Evolutionary conservation across 2,888 invertebrate species (phyloP).

Genomic region (Scelioninae gen. 1): DNA sequence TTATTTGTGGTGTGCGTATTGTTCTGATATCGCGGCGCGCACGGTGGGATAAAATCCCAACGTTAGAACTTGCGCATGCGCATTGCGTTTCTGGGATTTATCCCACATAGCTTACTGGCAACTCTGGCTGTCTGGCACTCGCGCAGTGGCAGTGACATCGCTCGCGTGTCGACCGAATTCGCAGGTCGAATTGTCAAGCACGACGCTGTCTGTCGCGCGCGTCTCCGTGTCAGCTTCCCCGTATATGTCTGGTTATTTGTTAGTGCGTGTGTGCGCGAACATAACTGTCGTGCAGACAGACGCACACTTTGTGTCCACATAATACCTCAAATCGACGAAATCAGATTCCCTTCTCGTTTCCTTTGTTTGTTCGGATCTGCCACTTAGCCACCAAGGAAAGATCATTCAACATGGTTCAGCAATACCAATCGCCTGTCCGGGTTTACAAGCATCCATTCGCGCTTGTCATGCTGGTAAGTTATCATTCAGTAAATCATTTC

Average conservation of each 20-base stretch:
- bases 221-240: constrained; percentile 25
- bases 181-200: constrained; percentile 37
- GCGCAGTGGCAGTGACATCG: constrained; percentile 30
- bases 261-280: constrained; percentile 40
- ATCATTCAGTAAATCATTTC: constrained; percentile 28
- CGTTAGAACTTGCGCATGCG: too few relatives aligned
- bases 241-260: constrained; percentile 30
- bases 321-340: too few relatives aligned
- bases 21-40: too few relatives aligned
- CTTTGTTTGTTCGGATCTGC: not conserved
- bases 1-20: too few relatives aligned
- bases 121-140: not conserved
- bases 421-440: constrained; percentile 96
- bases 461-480: constrained; percentile 97
- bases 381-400: constrained; percentile 1
- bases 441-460: constrained; percentile 98
- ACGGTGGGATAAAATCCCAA: too few relatives aligned
- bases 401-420: constrained; percentile 92
- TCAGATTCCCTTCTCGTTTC: too few relatives aligned
- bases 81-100: too few relatives aligned
- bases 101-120: too few relatives aligned
- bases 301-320: not conserved
- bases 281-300: constrained; percentile 31
- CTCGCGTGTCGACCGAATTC: constrained; percentile 30
- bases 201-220: constrained; percentile 13